Conservation (phyloP, 2,888 invertebrate species). For the Apantesis nais region DNA sequence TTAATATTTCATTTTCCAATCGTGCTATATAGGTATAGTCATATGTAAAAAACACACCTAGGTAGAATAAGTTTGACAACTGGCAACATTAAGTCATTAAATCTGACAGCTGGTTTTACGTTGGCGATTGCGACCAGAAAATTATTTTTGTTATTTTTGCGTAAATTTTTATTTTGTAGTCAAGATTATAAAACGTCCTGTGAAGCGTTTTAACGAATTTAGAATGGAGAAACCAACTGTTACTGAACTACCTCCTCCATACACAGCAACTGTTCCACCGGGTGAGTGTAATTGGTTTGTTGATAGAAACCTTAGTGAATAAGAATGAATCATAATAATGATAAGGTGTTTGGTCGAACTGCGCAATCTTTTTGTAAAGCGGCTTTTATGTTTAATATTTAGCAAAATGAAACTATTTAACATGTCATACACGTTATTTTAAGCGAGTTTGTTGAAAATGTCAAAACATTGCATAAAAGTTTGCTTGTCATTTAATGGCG, state of each 20-base stretch:
- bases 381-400: conserved; percentile 16
- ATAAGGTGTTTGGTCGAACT: conserved; percentile 59
- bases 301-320: conserved; percentile 47
- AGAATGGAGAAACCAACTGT: conserved; percentile 75
- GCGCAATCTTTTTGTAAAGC: conserved; percentile 44
- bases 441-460: not conserved
- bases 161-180: conserved; percentile 27
- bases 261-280: conserved; percentile 74
- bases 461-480: conserved; percentile 5
- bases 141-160: conserved; percentile 40
- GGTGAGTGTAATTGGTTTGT: conserved; percentile 58
- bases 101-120: conserved; percentile 40
- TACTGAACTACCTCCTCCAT: conserved; percentile 82
- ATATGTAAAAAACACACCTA: too few relatives aligned
- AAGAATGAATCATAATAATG: conserved; percentile 64
- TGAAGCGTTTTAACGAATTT: conserved; percentile 31
- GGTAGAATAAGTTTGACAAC: not conserved
- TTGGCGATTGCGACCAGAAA: conserved; percentile 30
- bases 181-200: conserved; percentile 17
- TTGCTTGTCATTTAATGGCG: conserved; percentile 14
- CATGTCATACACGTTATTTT: not conserved
- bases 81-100: conserved; percentile 28
- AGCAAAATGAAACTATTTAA: not conserved
- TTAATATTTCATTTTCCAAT: too few relatives aligned
- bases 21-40: too few relatives aligned